Conservation (phyloP, 2,797 vertebrate species). For the Antrozous pallidus region DNA sequence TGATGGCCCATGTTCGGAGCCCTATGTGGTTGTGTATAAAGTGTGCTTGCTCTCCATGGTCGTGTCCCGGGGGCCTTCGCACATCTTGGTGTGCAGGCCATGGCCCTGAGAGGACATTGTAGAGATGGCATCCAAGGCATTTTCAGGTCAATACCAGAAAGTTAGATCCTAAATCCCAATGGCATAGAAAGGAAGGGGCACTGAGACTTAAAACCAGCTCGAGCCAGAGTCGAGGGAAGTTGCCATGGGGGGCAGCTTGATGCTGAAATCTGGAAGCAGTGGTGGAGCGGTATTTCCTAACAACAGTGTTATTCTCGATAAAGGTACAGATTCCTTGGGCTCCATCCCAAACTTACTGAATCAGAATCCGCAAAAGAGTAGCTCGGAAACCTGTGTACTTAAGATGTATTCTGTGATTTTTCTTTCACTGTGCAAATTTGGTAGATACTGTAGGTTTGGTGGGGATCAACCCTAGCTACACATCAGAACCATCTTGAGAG, state of each 20-base stretch:
- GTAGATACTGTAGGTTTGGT: background rate
- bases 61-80: background rate
- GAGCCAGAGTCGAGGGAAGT: background rate
- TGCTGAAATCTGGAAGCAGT: background rate
- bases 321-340: background rate
- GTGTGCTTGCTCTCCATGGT: background rate
- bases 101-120: background rate
- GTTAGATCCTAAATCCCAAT: background rate
- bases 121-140: background rate
- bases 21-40: background rate
- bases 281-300: background rate
- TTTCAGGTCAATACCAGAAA: background rate
- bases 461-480: background rate
- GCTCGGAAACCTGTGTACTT: background rate
- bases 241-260: background rate
- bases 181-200: background rate
- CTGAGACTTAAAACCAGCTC: background rate
- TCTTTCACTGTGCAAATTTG: background rate
- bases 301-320: background rate
- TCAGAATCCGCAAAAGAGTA: background rate
- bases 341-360: background rate
- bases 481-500: background rate
- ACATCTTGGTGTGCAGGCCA: background rate
- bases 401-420: background rate
- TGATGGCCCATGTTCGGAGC: background rate